Base-by-base conservation (phyloP, 2,888 invertebrate genomes). In the Schrankia costaestrigalis region DNA sequence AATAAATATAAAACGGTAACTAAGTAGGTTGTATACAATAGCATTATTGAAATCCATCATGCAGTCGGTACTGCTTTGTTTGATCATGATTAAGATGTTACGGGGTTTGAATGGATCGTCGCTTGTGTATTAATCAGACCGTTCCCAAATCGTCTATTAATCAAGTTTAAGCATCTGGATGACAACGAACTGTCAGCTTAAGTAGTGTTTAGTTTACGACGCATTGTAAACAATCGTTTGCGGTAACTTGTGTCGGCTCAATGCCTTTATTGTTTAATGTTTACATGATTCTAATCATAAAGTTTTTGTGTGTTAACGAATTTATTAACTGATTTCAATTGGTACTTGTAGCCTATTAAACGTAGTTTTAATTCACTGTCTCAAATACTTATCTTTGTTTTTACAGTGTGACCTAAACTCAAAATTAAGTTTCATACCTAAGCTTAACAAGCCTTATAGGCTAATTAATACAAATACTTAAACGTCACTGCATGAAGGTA, bases 111-210 rank as follows among this genome's bases (percentile, higher is more conserved):
- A 76, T 71, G 49, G 70, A 62, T 69, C 64, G 58, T 55, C 60
- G 55, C 58, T 71, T 72, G 64, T 71, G 71, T 79, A 81, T 78
- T 83, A 84, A 82, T 84, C 78, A 78, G 65, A 65, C 54, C 62
- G 67, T 56, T 74, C 70, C 74, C 71, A 73, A 82, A 82, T 81
- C 77, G 77, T 66, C 84, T 71, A 86, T 86, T 84, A 85, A 85
- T 87, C 86, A 86, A 76, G 78, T 78, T 78, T 71, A 82, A 84
- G 82, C 82, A 78, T 82, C 81, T 82, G 77, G 75, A 76, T 81
- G 86, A 84, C 86, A 85, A 78, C 68, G 60, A 70, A 76, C 79
- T 85, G 86, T 84, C 85, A 76, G 75, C 72, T 76, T 82, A 83
- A 84, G 78, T 80, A 82, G 80, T 81, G 76, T 81, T 84, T 84